Evolutionary conservation across 2,888 invertebrate genomes (phyloP), one percentile per base, ranked within the genome.

Genomic region (Lithophane leautieri): DNA sequence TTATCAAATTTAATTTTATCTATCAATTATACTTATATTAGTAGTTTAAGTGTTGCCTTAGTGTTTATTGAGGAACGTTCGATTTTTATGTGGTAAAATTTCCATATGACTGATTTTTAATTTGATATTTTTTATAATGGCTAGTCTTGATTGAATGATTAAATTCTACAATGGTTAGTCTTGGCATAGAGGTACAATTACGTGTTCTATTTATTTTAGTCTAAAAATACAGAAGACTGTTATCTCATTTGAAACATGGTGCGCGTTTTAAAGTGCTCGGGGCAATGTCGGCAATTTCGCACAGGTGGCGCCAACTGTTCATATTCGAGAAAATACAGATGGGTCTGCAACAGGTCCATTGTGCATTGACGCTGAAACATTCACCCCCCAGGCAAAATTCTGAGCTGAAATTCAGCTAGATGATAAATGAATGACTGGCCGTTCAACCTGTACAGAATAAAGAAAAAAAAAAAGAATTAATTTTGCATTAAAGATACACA

Each of bases 261-360:
- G 40, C 25, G n/a, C 63, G 9, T 65, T 65, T 60, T 73, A 65
- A 62, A 69, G 52, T 69, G 44, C 73, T 71, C 34, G 42, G 47
- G 65, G 70, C 50, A 60, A 71, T 12, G 70, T 42, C 68, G 62
- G 80, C 61, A 63, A 73, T 83, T 83, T 50, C n/a, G 28, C 47
- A n/a, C 83, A 83, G 73, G 40, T 79, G 83, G 1, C 40, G 7
- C 58, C 71, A 80, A 73, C 65, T 76, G 71, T 66, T 76, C 61
- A 69, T 69, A 69, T 62, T 70, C 8, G 52, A 71, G 76, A 76
- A 73, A 73, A 73, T 61, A 79, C 73, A 70, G 67, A 54, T 34
- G 52, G 40, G 42, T 44, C 40, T 69, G 76, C 73, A 76, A 73
- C 82, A 78, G 70, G 78, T 78, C 50, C n/a, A 63, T 70, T 73